Percentiles rank a stretch among this genome's conserved stretches.
Conservation (phyloP, 1,140 invertebrate species). For the Trachelipus rathkii region DNA sequence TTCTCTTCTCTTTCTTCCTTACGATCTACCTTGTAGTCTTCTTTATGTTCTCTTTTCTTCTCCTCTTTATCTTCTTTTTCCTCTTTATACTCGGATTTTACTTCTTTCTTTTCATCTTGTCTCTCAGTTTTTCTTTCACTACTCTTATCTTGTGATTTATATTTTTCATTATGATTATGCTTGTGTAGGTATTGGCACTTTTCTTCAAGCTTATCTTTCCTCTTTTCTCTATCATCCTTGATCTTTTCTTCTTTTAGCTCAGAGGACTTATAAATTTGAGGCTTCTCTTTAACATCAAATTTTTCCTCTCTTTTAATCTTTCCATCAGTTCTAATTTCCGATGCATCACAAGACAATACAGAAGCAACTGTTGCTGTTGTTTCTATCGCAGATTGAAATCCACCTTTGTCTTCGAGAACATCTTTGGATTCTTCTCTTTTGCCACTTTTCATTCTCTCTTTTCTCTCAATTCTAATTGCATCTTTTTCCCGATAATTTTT, state of each 20-base stretch:
- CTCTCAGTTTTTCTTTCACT: conserved; percentile 7
- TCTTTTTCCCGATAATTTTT: not conserved
- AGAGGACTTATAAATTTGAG: not conserved
- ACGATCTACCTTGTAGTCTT: not conserved
- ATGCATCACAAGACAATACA: conserved; percentile 10
- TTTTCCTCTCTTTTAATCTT: conserved; percentile 45
- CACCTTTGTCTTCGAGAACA: not conserved
- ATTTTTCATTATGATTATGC: conserved; percentile 29
- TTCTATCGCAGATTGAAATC: not conserved
- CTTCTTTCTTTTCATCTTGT: conserved; percentile 46
- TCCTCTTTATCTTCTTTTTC: conserved; percentile 46
- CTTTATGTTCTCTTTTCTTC: conserved; percentile 30
- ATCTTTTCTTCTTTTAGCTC: conserved; percentile 18
- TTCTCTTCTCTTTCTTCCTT: conserved; percentile 22
- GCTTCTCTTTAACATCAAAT: not conserved
- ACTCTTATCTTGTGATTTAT: conserved; percentile 28
- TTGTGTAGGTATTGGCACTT: conserved; percentile 24
- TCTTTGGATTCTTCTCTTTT: not conserved
- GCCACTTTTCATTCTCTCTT: not conserved
- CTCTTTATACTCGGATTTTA: conserved; percentile 40
- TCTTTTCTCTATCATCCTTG: conserved; percentile 27
- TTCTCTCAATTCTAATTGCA: not conserved
- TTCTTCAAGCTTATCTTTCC: conserved; percentile 17
- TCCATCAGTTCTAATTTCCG: conserved; percentile 31
- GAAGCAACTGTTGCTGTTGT: not conserved